Conservation (phyloP, 2,113 vertebrate species). For the Anolis sagrei region DNA sequence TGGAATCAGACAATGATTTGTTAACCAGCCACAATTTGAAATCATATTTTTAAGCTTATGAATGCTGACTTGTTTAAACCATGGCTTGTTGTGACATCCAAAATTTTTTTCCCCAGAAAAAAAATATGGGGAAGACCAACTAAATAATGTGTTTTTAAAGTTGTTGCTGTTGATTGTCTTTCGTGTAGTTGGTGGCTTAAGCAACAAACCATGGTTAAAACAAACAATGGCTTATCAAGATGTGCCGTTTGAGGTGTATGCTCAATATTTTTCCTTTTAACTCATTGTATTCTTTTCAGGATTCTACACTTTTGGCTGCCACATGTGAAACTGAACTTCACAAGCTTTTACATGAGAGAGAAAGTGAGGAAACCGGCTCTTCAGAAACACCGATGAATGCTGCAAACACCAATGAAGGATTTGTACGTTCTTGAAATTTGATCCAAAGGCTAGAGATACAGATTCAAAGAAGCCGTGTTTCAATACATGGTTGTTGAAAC, state of each 20-base stretch:
- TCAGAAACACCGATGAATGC: conserved; percentile 61
- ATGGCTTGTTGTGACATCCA: not conserved
- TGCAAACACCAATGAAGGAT: conserved; percentile 79
- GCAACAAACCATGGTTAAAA: not conserved
- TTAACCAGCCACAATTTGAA: too few species aligned
- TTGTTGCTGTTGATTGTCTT: not conserved
- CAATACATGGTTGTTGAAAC: not conserved
- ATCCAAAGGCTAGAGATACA: conserved; percentile 7
- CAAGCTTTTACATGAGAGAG: conserved; percentile 79
- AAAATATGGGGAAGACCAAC: not conserved
- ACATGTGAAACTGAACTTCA: conserved; percentile 81
- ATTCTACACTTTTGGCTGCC: conserved; percentile 82
- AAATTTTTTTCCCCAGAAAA: not conserved
- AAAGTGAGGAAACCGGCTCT: conserved; percentile 63
- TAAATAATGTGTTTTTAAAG: not conserved
- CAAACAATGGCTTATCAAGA: not conserved
- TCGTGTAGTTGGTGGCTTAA: not conserved
- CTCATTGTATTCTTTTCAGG: conserved; percentile 64
- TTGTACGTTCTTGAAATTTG: conserved; percentile 81
- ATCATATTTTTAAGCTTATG: too few species aligned
- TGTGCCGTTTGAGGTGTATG: not conserved
- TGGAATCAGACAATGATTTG: too few species aligned
- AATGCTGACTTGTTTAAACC: not conserved
- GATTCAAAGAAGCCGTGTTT: not conserved
- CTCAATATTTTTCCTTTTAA: not conserved